Base-by-base conservation (phyloP, 2,888 invertebrate species). In the Eurytoma adleriae region DNA sequence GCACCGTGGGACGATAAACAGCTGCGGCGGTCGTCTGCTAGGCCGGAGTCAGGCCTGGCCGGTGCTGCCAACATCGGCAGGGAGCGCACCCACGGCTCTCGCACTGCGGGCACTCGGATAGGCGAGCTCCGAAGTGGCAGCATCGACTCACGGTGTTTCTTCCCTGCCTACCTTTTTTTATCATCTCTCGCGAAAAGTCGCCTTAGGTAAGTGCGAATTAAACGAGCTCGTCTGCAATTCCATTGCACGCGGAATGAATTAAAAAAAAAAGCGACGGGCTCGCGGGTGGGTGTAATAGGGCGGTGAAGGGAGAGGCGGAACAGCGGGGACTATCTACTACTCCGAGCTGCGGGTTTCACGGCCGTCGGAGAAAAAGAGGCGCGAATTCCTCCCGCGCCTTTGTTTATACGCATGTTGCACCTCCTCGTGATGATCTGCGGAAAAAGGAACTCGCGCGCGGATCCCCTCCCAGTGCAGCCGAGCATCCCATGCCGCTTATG, bases 361-460 rank as follows among this genome's bases (percentile, higher is more conserved):
- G 40, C 1, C 40, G 40, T 7, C 5, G 40, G 40, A 40, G 56
- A 78, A 71, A 79, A 79, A 48, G 24, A 73, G 13, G 70, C 66
- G 79, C 79, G 24, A 69, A 62, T 52, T 56, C 64, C 73, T 73
- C 78, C 78, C 66, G 77, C 74, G 81, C 27, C 78, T 78, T 78
- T 81, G 78, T 81, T 81, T 78, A 78, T 74, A 7, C 40, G 5
- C 40, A 3, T 7, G 4, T 4, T 4, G 40, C 7, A 7, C 24
- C 24, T 24, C 24, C 24, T 40, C 4, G 40, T 7, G 40, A 40
- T 40, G 40, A 40, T 40, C 40, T 3, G 40, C 40, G 40, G 40
- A 40, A 40, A 40, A 40, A 40, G 40, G 40, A 40, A 7, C 4
- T 7, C 67, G 30, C 59, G 24, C 66, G 61, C 59, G 57, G 20